Conservation (phyloP, 2,113 vertebrate genomes). For the Pachypanchax playfairii region DNA sequence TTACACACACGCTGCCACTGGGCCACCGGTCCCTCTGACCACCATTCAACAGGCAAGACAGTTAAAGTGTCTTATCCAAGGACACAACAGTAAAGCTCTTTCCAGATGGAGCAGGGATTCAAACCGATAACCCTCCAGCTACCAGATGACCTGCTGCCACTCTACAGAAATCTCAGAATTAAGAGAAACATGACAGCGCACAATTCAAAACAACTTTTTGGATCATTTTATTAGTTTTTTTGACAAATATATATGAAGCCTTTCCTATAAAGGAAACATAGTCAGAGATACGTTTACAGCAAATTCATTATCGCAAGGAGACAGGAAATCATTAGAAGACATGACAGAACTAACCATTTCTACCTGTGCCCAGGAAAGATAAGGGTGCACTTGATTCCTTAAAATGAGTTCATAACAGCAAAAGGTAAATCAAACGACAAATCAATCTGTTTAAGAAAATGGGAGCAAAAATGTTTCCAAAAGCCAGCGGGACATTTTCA, state of each 20-base stretch:
- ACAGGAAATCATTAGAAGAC: slow-evolving; percentile 71
- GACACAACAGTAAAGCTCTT: no score
- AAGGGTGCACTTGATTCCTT: slow-evolving; percentile 56
- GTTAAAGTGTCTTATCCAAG: no score
- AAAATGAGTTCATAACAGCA: slow-evolving; percentile 48
- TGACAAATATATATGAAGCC: slow-evolving; percentile 85
- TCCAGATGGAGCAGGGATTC: no score
- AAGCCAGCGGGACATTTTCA: slow-evolving; percentile 70
- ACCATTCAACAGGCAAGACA: no score
- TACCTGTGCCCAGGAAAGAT: slow-evolving; percentile 71
- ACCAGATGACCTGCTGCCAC: no score
- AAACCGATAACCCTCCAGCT: no score
- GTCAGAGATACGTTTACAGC: slow-evolving; percentile 79
- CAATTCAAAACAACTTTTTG: slow-evolving; percentile 54
- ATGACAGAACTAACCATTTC: slow-evolving; percentile 66
- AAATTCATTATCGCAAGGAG: slow-evolving; percentile 75
- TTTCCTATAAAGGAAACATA: slow-evolving; percentile 77
- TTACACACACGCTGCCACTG: no score
- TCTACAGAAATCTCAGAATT: background rate
- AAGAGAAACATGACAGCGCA: background rate
- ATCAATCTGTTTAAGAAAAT: slow-evolving; percentile 43
- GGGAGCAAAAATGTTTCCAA: slow-evolving; percentile 45
- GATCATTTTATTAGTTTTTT: slow-evolving; percentile 83
- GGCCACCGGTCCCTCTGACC: no score
- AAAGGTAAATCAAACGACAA: slow-evolving; percentile 47